Conservation (phyloP, 2,888 invertebrate genomes). For the Epinotia ramella region DNA sequence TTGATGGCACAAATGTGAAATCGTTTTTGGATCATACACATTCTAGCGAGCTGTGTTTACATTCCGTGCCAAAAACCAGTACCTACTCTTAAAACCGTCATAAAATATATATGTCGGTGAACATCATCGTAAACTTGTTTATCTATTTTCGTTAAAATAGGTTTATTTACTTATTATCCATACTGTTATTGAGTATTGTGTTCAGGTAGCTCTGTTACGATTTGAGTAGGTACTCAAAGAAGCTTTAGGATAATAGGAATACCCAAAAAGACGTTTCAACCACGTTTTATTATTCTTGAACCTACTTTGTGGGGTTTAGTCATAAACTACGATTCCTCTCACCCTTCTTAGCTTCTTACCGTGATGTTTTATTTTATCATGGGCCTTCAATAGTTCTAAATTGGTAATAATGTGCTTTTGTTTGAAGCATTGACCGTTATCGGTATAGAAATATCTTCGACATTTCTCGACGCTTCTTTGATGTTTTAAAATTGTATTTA, state of each 20-base stretch:
- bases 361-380: background rate
- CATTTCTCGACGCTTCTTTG: too few relatives aligned
- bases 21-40: too few relatives aligned
- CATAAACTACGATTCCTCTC: too few relatives aligned
- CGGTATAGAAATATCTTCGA: too few relatives aligned
- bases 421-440: too few relatives aligned
- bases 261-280: background rate
- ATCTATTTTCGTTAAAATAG: background rate
- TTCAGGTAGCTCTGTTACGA: background rate
- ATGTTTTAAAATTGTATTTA: too few relatives aligned
- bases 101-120: slow-evolving; percentile 1
- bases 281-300: background rate
- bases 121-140: slow-evolving; percentile 2
- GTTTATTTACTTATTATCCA: background rate
- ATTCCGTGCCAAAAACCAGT: background rate
- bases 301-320: background rate
- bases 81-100: background rate
- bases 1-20: too few relatives aligned
- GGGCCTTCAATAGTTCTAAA: background rate
- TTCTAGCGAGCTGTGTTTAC: background rate
- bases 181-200: background rate
- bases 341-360: background rate
- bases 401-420: too few relatives aligned
- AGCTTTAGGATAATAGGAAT: background rate
- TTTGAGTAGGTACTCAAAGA: background rate